Percentiles rank a stretch among this genome's conserved stretches.
phyloP scores from a whole-genome alignment of 2,888 invertebrate genomes.

The Odontocerum albicorne region DNA sequence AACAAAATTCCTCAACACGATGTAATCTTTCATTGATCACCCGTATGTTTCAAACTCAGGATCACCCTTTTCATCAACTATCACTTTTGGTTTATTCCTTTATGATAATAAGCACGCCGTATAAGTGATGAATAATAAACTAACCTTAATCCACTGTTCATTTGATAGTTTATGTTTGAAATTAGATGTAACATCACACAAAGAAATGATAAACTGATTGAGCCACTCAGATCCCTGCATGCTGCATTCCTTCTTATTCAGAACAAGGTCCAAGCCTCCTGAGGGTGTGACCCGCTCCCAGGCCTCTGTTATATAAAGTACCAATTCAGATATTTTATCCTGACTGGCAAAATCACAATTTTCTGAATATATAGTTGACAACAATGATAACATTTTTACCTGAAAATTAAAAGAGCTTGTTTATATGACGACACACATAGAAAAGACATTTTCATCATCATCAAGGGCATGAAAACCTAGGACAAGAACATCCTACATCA shows the following conservation, averaged over 20 bases:
- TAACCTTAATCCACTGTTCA: slow-evolving; percentile 17
- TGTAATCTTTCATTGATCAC: no score
- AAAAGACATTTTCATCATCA: no score
- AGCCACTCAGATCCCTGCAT: slow-evolving; percentile 23
- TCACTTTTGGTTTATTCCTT: no score
- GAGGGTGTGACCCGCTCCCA: slow-evolving; percentile 5
- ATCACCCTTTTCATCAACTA: no score
- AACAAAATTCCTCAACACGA: no score
- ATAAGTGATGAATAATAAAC: no score
- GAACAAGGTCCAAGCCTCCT: background rate
- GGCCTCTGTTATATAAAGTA: background rate
- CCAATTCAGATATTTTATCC: background rate
- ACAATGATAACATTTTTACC: background rate
- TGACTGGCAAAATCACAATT: background rate
- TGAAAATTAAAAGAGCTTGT: no score
- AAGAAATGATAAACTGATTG: slow-evolving; percentile 12
- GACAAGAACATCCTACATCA: no score
- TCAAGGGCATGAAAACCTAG: no score
- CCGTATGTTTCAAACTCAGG: no score
- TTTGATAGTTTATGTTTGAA: slow-evolving; percentile 10
- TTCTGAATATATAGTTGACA: background rate
- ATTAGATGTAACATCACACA: slow-evolving; percentile 15
- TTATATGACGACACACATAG: no score
- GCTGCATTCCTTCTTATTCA: slow-evolving; percentile 8
- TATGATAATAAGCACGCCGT: no score